A percentile compares a stretch with the other conserved stretches of the same genome.
Conservation (phyloP, 2,888 invertebrate genomes). For the Alloplasta piceator region DNA sequence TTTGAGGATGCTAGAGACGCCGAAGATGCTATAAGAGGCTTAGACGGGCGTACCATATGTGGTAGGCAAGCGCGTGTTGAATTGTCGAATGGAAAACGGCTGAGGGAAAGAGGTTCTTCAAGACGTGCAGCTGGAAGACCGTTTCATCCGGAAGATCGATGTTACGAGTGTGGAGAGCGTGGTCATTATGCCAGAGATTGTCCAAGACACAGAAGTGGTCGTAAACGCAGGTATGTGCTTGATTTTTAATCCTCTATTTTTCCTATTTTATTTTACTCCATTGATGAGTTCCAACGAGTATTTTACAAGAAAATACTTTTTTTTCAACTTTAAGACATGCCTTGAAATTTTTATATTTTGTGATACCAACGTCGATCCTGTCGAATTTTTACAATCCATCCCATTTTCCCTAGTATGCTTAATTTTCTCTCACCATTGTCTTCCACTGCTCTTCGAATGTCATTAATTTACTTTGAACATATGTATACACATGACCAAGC, state of each 20-base stretch:
- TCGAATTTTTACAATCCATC: no score
- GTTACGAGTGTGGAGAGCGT: conserved; percentile 97
- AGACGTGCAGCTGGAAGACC: conserved; percentile 87
- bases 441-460: no score
- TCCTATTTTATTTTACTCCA: not conserved
- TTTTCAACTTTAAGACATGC: not conserved
- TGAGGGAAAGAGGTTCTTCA: conserved; percentile 85
- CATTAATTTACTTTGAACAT: no score
- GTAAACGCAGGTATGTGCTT: conserved; percentile 66
- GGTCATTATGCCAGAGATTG: conserved; percentile 98
- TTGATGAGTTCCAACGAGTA: not conserved
- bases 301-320: not conserved
- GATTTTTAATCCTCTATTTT: not conserved
- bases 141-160: conserved; percentile 95
- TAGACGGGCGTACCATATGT: conserved; percentile 93
- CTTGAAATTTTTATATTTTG: no score
- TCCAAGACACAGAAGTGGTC: conserved; percentile 85
- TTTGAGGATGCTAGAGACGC: conserved; percentile 97
- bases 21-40: conserved; percentile 92
- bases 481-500: no score
- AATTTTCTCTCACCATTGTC: no score
- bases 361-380: no score
- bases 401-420: no score
- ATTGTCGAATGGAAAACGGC: conserved; percentile 93
- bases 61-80: conserved; percentile 96